Evolutionary conservation across 2,888 invertebrate species (phyloP), one percentile per base, ranked within the genome.

Genomic region (Chrysolina haemoptera): DNA sequence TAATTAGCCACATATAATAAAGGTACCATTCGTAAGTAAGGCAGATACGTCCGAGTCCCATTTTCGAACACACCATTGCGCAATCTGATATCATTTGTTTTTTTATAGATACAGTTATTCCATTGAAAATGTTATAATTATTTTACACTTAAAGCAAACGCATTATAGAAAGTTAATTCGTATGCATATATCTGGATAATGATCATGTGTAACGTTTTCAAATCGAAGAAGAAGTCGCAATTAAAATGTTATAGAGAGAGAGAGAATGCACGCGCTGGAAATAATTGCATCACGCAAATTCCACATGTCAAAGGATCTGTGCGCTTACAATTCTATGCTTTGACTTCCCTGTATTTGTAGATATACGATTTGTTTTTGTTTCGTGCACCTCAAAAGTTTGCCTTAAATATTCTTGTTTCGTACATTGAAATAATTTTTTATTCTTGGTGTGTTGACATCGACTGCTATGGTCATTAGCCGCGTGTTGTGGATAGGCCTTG

Each of bases 81-180:
- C 68, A 73, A 73, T 73, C 65, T 48, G 48, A 73, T 65, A 73
- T 70, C 70, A 62, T 62, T 53, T 22, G 73, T 69, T 69, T 73
- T 73, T 59, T 27, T 59, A n/a, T 27, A 66, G 66, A 46, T 66
- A 70, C 70, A 73, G 66, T 66, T 70, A 73, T 66, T 73, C 70
- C 16, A 70, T 64, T 70, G 65, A 62, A 70, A 73, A 73, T 70
- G 73, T 73, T 73, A 73, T 73, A 73, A 73, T 73, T 73, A 73
- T 73, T 73, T 73, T 70, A 70, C 66, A 73, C 70, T 73, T 66
- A 73, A 66, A 46, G 62, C 62, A 68, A 73, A 70, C 65, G 62
- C 50, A 68, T 73, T 50, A 73, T 70, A 73, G 73, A 70, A 73
- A 73, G 66, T 73, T 73, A 50, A 70, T 65, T 65, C 66, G 66